Percentiles rank a stretch among this genome's conserved stretches.
Evolutionary conservation across 1,140 invertebrate species (phyloP).

Genomic region (Microplitis mediator): DNA sequence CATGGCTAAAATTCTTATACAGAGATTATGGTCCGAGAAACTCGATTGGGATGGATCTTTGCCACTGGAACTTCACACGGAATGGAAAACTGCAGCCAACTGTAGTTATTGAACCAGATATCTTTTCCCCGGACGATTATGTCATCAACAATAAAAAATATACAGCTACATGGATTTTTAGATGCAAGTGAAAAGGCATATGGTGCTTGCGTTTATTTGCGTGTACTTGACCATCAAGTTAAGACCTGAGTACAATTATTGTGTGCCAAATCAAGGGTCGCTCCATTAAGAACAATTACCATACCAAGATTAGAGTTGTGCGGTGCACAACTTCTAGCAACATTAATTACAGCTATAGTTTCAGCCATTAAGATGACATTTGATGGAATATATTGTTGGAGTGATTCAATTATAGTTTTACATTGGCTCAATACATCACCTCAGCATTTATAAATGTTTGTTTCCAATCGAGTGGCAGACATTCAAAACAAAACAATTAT

Average conservation of each 20-base stretch:
- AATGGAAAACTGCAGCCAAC: constrained; percentile 27
- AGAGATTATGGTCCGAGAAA: constrained; percentile 36
- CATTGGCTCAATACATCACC: constrained; percentile 1
- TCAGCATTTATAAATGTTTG: constrained; percentile 5
- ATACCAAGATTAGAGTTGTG: constrained; percentile 28
- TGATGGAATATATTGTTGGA: not conserved
- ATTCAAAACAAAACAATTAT: constrained; percentile 1
- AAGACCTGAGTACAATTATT: not conserved
- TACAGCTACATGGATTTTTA: constrained; percentile 48
- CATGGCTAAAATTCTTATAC: constrained; percentile 41
- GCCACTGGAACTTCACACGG: not conserved
- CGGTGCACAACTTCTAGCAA: constrained; percentile 9
- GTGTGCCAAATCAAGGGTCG: constrained; percentile 22
- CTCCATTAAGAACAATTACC: constrained; percentile 17
- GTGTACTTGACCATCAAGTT: not conserved
- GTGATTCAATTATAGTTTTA: not conserved
- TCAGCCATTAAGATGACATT: not conserved
- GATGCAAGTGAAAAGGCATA: constrained; percentile 48
- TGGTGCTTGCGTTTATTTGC: constrained; percentile 40
- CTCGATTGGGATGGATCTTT: constrained; percentile 41
- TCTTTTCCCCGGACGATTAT: not conserved
- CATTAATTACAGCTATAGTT: not conserved
- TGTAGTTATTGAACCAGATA: constrained; percentile 3
- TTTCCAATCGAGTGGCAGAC: constrained; percentile 13
- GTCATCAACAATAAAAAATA: not conserved